phyloP scores from a whole-genome alignment of 2,797 vertebrate genomes.

The Ataeniobius toweri region DNA sequence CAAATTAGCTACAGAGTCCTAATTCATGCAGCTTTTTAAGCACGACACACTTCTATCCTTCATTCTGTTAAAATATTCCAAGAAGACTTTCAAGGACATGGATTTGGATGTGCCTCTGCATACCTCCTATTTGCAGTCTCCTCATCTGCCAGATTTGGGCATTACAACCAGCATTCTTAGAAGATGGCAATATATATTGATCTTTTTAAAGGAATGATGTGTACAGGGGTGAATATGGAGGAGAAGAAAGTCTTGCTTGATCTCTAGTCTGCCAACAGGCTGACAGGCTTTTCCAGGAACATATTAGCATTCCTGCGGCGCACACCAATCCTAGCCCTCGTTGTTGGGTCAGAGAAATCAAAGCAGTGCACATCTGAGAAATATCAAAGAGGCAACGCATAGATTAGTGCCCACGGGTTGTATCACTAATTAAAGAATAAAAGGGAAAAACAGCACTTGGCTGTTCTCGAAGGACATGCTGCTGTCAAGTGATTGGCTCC shows the following conservation, averaged over 20 bases:
- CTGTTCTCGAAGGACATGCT: slow-evolving; percentile 66
- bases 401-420: slow-evolving; percentile 79
- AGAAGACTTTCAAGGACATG: slow-evolving; percentile 47
- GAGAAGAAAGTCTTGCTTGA: slow-evolving; percentile 62
- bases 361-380: slow-evolving; percentile 81
- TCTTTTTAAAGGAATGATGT: slow-evolving; percentile 51
- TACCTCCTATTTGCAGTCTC: slow-evolving; percentile 21
- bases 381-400: slow-evolving; percentile 79
- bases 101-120: slow-evolving; percentile 30
- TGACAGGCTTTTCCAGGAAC: slow-evolving; percentile 60
- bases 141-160: slow-evolving; percentile 42
- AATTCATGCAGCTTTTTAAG: slow-evolving; percentile 17
- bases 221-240: slow-evolving; percentile 56
- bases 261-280: slow-evolving; percentile 63
- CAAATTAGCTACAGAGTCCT: slow-evolving; percentile 21
- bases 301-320: slow-evolving; percentile 76
- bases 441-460: slow-evolving; percentile 68
- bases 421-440: slow-evolving; percentile 80
- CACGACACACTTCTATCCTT: slow-evolving; percentile 20
- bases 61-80: slow-evolving; percentile 36
- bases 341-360: slow-evolving; percentile 83
- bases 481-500: slow-evolving; percentile 74
- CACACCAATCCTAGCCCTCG: slow-evolving; percentile 67
- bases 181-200: slow-evolving; percentile 42
- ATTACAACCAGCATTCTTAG: slow-evolving; percentile 45